Base-by-base conservation (phyloP, 2,888 invertebrate species). In the Lissonota sp. region DNA sequence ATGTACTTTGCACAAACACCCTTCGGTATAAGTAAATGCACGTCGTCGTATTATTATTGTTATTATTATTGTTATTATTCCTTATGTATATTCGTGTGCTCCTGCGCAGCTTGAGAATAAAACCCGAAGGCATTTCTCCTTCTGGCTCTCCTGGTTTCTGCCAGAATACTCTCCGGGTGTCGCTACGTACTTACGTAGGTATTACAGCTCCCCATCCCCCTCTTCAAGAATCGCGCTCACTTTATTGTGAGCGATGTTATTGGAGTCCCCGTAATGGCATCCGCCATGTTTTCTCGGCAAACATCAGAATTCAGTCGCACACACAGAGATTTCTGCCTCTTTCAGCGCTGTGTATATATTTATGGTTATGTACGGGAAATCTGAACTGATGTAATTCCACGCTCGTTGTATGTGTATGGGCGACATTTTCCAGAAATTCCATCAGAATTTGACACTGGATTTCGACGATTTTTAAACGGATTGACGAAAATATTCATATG, bases 191-290 rank as follows among this genome's bases (percentile, higher is more conserved):
- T 75, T 79, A 75, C 70, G 73, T 79, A 72, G 81, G 77, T 81
- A 83, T 85, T 83, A 75, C 84, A 73, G 66, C 75, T 26, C 26
- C 26, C 26, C 26, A 1, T 3, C 3, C 26, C 26, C 26, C 26
- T 26, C 26, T 26, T 26, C 64, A 69, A 83, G 82, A 77, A 81
- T 81, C 80, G 69, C 77, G 77, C 70, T 81, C 84, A 83, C 84
- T 88, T 87, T 87, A 89, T 89, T 85, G 88, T 85, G 83, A 84
- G 83, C 82, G 83, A 89, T 88, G 88, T 88, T 89, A 89, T 88
- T 89, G 86, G 86, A 85, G 80, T 79, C 79, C 53, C 79, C 83
- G 84, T 88, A 89, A 88, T 86, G 86, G 86, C 83, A 85, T 84
- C 76, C 86, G 85, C 75, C 85, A 78, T 85, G 86, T 86, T 85